Percentiles rank a stretch among this genome's conserved stretches.
phyloP scores from a whole-genome alignment of 2,113 vertebrate genomes.

The Hassar affinis region DNA sequence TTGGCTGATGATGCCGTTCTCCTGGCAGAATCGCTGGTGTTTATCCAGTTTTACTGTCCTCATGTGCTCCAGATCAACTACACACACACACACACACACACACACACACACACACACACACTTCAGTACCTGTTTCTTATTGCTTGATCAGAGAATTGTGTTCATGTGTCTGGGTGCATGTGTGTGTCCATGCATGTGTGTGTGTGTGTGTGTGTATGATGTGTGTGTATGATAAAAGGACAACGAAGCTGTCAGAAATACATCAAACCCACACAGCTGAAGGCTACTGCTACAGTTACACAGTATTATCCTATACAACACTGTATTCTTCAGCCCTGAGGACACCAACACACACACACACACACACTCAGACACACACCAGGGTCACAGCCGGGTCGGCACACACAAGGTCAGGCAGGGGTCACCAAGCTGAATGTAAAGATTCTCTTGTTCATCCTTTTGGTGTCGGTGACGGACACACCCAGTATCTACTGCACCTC shows the following conservation, averaged over 20 bases:
- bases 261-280: constrained; percentile 18
- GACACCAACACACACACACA: constrained; percentile 1
- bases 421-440: constrained; percentile 73
- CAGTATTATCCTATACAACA: constrained; percentile 12
- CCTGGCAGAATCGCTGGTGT: constrained; percentile 93
- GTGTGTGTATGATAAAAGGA: background rate
- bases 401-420: constrained; percentile 63
- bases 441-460: constrained; percentile 58
- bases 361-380: constrained; percentile 46
- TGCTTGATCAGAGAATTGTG: background rate
- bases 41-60: constrained; percentile 93
- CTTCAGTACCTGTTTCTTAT: background rate
- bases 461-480: constrained; percentile 60
- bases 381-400: constrained; percentile 62
- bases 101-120: constrained; percentile 16
- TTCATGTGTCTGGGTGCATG: too few relatives aligned
- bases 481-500: constrained; percentile 68
- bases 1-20: constrained; percentile 90
- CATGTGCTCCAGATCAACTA: constrained; percentile 98
- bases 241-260: constrained; percentile 19
- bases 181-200: too few relatives aligned
- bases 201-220: constrained; percentile 11
- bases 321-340: constrained; percentile 13
- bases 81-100: constrained; percentile 34
- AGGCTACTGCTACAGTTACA: constrained; percentile 35